Percentiles rank a stretch among this genome's conserved stretches.
Evolutionary conservation across 2,888 invertebrate genomes (phyloP).

Genomic region (Plagiodera versicolora): DNA sequence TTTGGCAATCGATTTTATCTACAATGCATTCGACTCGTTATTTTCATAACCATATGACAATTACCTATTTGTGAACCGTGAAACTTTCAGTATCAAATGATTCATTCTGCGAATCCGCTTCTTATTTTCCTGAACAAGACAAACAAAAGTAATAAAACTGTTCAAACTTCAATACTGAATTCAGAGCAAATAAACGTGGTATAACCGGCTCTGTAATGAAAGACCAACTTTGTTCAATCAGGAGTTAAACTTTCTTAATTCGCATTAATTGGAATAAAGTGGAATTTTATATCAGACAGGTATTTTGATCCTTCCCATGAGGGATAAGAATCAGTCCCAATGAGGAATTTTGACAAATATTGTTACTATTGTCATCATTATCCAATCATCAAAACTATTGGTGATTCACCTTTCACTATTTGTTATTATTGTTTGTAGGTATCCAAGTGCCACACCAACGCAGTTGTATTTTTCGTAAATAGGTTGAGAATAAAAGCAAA

Average conservation of each 20-base stretch:
- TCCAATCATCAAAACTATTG: no score
- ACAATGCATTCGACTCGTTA: no score
- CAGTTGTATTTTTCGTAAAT: no score
- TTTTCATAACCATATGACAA: no score
- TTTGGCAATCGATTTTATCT: no score
- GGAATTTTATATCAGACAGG: conserved; percentile 29
- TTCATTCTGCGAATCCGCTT: conserved; percentile 7
- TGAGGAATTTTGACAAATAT: no score
- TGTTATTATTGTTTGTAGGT: no score
- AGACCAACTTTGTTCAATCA: conserved; percentile 42
- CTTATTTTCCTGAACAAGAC: conserved; percentile 10
- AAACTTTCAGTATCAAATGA: not conserved
- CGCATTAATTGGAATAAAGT: conserved; percentile 41
- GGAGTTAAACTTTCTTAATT: conserved; percentile 41
- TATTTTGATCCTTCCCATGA: conserved; percentile 29
- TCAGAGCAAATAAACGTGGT: conserved; percentile 40
- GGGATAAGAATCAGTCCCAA: conserved; percentile 3
- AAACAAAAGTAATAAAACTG: conserved; percentile 26
- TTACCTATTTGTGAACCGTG: not conserved
- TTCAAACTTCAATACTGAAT: conserved; percentile 23
- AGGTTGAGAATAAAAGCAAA: no score
- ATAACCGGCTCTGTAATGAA: conserved; percentile 39
- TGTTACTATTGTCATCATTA: no score
- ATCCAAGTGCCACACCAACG: no score
- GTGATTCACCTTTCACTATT: no score